Base-by-base conservation (phyloP, 2,113 vertebrate genomes). In the Callocephalon fimbriatum region DNA sequence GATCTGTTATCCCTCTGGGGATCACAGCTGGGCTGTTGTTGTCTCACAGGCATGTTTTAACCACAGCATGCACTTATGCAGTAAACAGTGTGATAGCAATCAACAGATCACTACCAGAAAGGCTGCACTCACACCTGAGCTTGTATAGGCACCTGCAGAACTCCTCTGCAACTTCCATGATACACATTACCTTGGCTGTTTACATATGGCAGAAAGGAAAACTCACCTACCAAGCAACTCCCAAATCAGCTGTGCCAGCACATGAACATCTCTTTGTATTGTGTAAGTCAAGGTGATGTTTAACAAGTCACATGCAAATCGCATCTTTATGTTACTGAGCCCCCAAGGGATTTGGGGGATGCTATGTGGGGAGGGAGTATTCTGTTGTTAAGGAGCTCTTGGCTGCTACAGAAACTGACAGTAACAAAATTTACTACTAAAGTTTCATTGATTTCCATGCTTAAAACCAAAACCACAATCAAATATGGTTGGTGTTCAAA, bases 21-120 rank as follows among this genome's bases (percentile, higher is more conserved):
- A 27, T 22, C 40, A 50, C 31, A 61, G 75, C 40, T 27, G 32
- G 27, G 53, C 63, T 53, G 40, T 44, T 54, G 22, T 4, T 71
- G 62, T 35, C 74, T n/a, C 59, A 38, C 44, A 54, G 51, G 44
- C 50, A 59, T 35, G 56, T 51, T 65, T 3, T 16, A 35, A 20
- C 53, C 3, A 0, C 35, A 54, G 47, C 1, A 0, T 66, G 40
- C 3, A 23, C 40, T 59, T 31, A 23, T 0, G 1, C 3, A 0
- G 44, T 56, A 35, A 44, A 26, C 1, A 3, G 26, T 12, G 23
- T 14, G 29, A 25, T 19, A 22, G 44, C 21, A n/a, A 32, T 11
- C n/a, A 63, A 31, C 6, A 51, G 48, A 32, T 29, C 1, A 0
- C 47, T 48, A 35, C n/a, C 1, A 2, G 17, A 70, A 67, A 59